Evolutionary conservation across 2,113 vertebrate species (phyloP).

Genomic region (Mirza zaza): DNA sequence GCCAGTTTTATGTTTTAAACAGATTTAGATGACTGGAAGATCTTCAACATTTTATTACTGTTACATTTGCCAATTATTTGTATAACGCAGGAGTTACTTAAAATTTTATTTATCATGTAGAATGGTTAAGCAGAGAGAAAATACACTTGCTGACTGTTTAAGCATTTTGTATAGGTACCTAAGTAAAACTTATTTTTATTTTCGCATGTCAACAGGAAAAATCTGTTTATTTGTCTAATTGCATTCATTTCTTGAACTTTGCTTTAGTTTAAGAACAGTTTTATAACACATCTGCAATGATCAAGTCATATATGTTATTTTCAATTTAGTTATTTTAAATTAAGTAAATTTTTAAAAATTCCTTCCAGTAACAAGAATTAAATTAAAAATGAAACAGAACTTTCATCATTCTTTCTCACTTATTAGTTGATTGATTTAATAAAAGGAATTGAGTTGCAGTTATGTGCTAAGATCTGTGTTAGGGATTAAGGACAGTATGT

Average conservation of each 20-base stretch:
- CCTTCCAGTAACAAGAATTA: neutral
- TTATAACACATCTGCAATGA: neutral
- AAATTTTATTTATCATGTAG: neutral
- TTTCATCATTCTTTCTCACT: neutral
- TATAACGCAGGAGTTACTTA: neutral
- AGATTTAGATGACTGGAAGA: neutral
- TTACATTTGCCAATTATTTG: constrained; percentile 6
- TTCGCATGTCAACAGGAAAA: neutral
- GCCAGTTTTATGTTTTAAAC: neutral
- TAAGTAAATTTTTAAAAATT: neutral
- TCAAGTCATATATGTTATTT: neutral
- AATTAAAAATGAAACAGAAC: neutral
- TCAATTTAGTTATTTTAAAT: neutral
- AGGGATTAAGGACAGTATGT: neutral
- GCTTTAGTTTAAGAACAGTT: neutral
- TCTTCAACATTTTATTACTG: neutral
- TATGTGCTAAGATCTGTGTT: neutral
- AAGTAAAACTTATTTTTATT: neutral
- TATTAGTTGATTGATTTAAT: neutral
- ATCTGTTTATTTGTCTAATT: neutral
- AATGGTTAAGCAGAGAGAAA: neutral
- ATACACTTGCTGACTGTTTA: neutral
- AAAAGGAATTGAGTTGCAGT: neutral
- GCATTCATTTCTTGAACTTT: neutral
- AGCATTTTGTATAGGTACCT: neutral